Conservation (phyloP, 2,797 vertebrate species). For the Malurus splendens region DNA sequence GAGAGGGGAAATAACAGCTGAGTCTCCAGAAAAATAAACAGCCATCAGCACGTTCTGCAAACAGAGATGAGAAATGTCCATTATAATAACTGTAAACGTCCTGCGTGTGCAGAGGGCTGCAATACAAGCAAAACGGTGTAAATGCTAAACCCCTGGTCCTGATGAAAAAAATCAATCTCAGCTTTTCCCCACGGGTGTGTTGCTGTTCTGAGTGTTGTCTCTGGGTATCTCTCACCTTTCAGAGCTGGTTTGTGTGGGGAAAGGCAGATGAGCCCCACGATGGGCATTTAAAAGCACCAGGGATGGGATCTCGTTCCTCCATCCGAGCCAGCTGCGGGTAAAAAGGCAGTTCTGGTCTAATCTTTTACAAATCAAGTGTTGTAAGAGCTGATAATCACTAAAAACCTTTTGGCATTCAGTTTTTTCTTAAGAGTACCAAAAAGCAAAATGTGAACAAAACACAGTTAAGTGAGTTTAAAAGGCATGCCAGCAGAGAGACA, state of each 20-base stretch:
- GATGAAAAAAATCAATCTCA: slow-evolving; percentile 16
- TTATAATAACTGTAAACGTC: slow-evolving; percentile 21
- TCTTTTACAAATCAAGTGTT: not conserved
- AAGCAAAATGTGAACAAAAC: not conserved
- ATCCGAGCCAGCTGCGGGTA: not conserved
- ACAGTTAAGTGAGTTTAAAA: not conserved
- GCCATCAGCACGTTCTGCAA: slow-evolving; percentile 31
- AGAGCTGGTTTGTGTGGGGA: not conserved
- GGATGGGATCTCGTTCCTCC: not conserved
- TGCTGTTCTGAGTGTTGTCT: not conserved
- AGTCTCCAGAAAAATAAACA: not conserved
- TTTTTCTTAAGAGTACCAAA: not conserved
- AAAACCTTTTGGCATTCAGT: not conserved
- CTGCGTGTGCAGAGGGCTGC: not conserved
- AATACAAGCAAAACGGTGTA: not conserved
- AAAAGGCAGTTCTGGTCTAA: not conserved
- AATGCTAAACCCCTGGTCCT: not conserved
- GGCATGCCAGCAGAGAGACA: not conserved
- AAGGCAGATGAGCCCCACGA: not conserved
- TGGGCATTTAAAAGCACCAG: not conserved
- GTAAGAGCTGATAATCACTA: not conserved
- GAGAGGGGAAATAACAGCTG: slow-evolving; percentile 25
- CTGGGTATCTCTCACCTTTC: not conserved
- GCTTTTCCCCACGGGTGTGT: not conserved
- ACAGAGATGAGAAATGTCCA: slow-evolving; percentile 40